Base-by-base conservation (phyloP, 2,888 invertebrate species). In the Polyommatus iphigenia region DNA sequence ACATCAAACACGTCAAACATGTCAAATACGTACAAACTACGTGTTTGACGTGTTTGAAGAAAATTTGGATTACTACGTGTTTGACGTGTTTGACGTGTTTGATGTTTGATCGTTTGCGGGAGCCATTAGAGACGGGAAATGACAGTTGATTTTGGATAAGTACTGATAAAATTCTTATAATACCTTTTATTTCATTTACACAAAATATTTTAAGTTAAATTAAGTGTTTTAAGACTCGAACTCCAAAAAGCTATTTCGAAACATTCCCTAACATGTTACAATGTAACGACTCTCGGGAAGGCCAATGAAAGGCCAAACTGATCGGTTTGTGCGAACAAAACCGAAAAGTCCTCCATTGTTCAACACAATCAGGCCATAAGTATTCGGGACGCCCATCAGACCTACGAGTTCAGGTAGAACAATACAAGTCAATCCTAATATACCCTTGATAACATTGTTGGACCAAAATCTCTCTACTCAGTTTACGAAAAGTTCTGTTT, bases 351-450 rank as follows among this genome's bases (percentile, higher is more conserved):
- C 4, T 20, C 20, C 20, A 29, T 67, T 67, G 67, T 67, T 67
- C 67, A 15, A 15, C 6, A 67, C 67, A 67, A 67, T 67, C 67
- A 67, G 67, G 29, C 15, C 29, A 67, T 67, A 67, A 29, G 67
- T 67, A 67, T 67, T 29, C 67, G 7, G 29, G 15, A 15, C 29
- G 29, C 29, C 1, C 67, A 32, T 32, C 67, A 15, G 29, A 29
- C 67, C 62, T 24, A 18, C 15, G 29, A 29, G 29, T 67, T 67
- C 29, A 32, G 29, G 67, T 5, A 24, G 10, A 59, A 59, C 59
- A 59, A 59, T 59, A 59, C 59, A 59, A 20, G 6, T 59, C 8
- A n/a, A 59, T 59, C 20, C 1, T 20, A 20, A 59, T 20, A 20
- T 15, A 59, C 59, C 20, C 3, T 54, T 0, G 18, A 18, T 5